Conservation (phyloP, 2,797 vertebrate genomes). For the Anniella stebbinsi region DNA sequence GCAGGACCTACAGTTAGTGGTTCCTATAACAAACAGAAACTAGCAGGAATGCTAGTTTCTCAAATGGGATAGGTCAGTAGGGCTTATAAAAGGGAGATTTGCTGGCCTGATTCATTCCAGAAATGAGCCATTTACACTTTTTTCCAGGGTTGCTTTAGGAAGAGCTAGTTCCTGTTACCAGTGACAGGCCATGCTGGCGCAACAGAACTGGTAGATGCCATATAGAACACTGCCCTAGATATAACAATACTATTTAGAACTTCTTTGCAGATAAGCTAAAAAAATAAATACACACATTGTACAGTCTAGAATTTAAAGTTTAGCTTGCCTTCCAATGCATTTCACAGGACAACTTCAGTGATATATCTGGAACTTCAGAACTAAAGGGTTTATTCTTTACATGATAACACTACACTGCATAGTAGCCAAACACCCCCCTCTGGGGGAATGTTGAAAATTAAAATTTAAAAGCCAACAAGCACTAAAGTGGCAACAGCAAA, state of each 20-base stretch:
- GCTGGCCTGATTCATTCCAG: no score
- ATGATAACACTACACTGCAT: background rate
- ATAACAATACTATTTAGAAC: background rate
- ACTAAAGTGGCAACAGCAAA: background rate
- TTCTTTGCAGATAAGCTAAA: background rate
- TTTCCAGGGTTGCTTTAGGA: no score
- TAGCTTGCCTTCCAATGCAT: background rate
- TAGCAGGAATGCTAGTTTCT: no score
- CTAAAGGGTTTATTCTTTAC: background rate
- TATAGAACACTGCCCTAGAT: no score
- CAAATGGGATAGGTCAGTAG: no score
- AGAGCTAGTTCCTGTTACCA: no score
- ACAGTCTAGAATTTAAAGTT: background rate
- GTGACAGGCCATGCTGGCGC: no score
- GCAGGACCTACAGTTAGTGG: no score
- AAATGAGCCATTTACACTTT: no score
- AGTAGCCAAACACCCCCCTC: background rate
- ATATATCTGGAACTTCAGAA: background rate
- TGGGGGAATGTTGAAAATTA: background rate
- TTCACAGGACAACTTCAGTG: background rate
- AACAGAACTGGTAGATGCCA: no score
- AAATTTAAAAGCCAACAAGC: background rate
- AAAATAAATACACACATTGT: background rate
- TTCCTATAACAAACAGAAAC: no score
- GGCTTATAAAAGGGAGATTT: no score